These are phyloP conservation scores for Tipula confusa DNA, from an alignment of 2,888 invertebrate species.

Conservation along the genomic window DNA sequence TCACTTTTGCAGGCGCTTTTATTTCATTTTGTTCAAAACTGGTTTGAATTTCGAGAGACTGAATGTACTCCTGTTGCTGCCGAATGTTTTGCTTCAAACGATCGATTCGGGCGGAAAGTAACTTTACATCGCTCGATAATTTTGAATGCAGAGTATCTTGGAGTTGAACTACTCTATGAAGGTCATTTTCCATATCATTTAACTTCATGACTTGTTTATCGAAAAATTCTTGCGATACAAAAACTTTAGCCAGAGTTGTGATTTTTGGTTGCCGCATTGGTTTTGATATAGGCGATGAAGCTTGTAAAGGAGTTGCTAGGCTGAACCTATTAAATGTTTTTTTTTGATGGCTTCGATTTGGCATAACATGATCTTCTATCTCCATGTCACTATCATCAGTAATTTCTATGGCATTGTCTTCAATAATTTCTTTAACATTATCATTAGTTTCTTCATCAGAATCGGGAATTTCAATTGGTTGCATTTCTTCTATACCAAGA, in stretches of 20 bases:
- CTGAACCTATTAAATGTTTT: background rate
- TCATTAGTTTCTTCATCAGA: background rate
- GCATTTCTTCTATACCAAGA: background rate
- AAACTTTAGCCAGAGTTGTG: background rate
- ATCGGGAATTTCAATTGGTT: background rate
- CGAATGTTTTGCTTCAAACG: conserved; percentile 51
- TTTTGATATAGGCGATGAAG: background rate
- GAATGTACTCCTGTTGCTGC: conserved; percentile 52
- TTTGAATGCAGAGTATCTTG: conserved; percentile 41
- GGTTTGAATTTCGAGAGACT: conserved; percentile 51
- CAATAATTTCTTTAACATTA: background rate
- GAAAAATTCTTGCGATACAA: conserved; percentile 41
- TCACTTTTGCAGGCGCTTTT: background rate
- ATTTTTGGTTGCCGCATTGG: background rate
- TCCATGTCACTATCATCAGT: background rate
- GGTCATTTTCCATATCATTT: conserved; percentile 49
- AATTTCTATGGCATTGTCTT: background rate
- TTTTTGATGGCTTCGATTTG: too few species aligned
- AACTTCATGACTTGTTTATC: conserved; percentile 53
- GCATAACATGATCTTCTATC: too few species aligned
- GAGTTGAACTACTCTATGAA: conserved; percentile 45
- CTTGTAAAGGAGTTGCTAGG: background rate
- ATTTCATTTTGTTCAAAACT: conserved; percentile 37
- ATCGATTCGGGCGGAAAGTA: conserved; percentile 53
- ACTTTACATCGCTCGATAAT: conserved; percentile 55